These are phyloP conservation scores for Belgica antarctica DNA, from an alignment of 2,888 invertebrate species.

Conservation along the genomic window DNA sequence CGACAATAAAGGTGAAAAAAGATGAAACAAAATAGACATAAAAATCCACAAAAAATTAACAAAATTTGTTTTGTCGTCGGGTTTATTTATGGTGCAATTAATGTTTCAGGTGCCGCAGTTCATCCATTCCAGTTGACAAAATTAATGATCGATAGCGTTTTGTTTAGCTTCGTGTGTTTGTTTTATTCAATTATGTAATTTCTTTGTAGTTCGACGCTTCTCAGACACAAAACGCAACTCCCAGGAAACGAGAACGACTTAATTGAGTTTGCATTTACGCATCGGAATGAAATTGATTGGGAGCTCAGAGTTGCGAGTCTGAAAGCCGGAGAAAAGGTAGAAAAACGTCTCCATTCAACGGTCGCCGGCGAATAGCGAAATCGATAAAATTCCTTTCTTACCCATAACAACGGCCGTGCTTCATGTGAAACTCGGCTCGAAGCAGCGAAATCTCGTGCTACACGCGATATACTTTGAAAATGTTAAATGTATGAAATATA, in stretches of 20 bases:
- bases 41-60: slow-evolving; percentile 4
- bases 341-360: slow-evolving; percentile 12
- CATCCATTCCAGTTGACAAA: not conserved
- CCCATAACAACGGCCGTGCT: not conserved
- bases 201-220: not conserved
- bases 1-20: slow-evolving; percentile 41
- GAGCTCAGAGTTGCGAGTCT: too few relatives aligned
- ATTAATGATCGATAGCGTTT: not conserved
- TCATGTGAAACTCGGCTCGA: slow-evolving; percentile 16
- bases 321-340: too few relatives aligned
- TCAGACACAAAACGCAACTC: not conserved
- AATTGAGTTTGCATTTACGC: slow-evolving; percentile 21
- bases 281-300: too few relatives aligned
- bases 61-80: not conserved
- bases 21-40: slow-evolving; percentile 39
- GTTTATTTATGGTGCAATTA: not conserved
- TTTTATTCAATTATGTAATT: slow-evolving; percentile 12
- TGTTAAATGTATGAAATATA: slow-evolving; percentile 22
- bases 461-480: slow-evolving; percentile 20
- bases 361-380: slow-evolving; percentile 10
- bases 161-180: not conserved
- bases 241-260: slow-evolving; percentile 17
- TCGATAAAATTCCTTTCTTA: slow-evolving; percentile 1
- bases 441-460: slow-evolving; percentile 29
- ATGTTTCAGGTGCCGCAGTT: not conserved